These are phyloP conservation scores for Labeo rohita DNA, from an alignment of 2,113 vertebrate genomes.

Conservation along the genomic window DNA sequence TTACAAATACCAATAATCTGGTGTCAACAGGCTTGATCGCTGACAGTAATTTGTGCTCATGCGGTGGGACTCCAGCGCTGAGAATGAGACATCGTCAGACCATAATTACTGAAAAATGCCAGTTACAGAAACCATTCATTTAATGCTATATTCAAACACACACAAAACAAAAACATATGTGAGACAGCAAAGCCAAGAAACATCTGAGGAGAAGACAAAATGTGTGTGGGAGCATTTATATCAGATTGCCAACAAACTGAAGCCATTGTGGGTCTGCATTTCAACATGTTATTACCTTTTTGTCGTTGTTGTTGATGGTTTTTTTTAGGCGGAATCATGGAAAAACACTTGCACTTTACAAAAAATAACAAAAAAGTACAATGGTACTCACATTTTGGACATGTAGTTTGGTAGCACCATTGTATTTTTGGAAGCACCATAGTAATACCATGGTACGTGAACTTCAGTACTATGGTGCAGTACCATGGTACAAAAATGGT, in stretches of 20 bases:
- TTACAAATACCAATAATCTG: slow-evolving; percentile 70
- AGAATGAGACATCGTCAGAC: slow-evolving; percentile 70
- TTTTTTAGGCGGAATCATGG: neutral
- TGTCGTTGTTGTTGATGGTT: neutral
- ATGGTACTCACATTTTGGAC: neutral
- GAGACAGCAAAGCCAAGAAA: neutral
- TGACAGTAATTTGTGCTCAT: slow-evolving; percentile 76
- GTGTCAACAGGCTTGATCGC: slow-evolving; percentile 74
- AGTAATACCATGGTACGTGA: neutral
- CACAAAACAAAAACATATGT: slow-evolving; percentile 68
- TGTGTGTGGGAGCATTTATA: neutral
- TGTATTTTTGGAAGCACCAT: neutral
- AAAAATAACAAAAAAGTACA: too few relatives aligned
- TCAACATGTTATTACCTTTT: neutral
- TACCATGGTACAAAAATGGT: neutral
- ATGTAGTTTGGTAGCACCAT: neutral
- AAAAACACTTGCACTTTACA: neutral
- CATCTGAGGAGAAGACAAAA: slow-evolving; percentile 9
- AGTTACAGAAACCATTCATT: slow-evolving; percentile 77
- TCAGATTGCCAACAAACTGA: neutral
- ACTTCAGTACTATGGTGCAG: neutral
- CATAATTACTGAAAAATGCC: slow-evolving; percentile 78
- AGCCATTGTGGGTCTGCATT: neutral
- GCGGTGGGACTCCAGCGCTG: slow-evolving; percentile 66
- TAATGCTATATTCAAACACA: slow-evolving; percentile 74